phyloP scores from a whole-genome alignment of 2,888 invertebrate species.

The Blastobasis adustella region DNA sequence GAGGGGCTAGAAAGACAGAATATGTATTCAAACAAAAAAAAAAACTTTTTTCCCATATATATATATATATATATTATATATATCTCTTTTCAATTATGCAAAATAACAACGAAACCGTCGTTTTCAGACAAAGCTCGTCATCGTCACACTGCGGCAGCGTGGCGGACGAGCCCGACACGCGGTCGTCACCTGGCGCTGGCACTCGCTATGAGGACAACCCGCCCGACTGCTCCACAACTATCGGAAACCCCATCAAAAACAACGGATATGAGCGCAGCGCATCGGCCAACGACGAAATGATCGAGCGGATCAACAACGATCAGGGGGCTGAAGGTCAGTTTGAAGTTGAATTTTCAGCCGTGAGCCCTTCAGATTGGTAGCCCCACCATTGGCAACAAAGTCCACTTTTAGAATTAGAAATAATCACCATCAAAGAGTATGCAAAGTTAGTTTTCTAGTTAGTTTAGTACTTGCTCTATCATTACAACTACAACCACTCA shows the following conservation, averaged over 20 bases:
- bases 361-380: no score
- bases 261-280: conserved; percentile 69
- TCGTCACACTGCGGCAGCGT: conserved; percentile 71
- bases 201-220: conserved; percentile 63
- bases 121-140: conserved; percentile 65
- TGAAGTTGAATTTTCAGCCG: not conserved
- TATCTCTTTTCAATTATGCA: no score
- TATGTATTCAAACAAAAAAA: no score
- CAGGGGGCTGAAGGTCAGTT: conserved; percentile 69
- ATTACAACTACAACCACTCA: no score
- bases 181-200: conserved; percentile 65
- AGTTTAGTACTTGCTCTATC: no score
- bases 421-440: no score
- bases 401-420: no score
- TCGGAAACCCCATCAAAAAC: conserved; percentile 66
- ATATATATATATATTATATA: no score
- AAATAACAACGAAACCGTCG: conserved; percentile 3
- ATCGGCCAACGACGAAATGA: conserved; percentile 57
- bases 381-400: no score
- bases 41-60: no score
- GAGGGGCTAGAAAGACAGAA: no score
- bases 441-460: no score
- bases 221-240: conserved; percentile 65
- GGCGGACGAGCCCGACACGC: conserved; percentile 67
- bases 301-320: conserved; percentile 65